These are phyloP conservation scores for Cataglyphis albicans DNA, from an alignment of 2,888 invertebrate species.

Conservation along the genomic window DNA sequence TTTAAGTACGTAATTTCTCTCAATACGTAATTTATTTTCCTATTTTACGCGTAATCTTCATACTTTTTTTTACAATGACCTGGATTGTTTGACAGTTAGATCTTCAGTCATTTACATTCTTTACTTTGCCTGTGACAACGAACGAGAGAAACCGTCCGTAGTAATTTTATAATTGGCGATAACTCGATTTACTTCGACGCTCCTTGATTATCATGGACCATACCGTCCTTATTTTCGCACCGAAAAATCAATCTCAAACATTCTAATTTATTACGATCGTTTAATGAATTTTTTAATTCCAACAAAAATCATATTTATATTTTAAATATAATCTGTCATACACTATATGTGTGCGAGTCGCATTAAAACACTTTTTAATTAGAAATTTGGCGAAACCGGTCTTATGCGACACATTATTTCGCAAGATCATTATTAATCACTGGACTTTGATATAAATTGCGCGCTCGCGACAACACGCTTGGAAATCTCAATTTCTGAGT, in stretches of 20 bases:
- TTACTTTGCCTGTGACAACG: constrained; percentile 21
- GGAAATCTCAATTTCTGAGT: constrained; percentile 27
- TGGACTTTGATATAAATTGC: neutral
- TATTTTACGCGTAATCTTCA: neutral
- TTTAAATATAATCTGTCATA: neutral
- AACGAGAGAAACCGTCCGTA: constrained; percentile 20
- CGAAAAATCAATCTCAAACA: neutral
- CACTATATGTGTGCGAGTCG: neutral
- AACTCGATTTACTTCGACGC: constrained; percentile 27
- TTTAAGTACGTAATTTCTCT: neutral
- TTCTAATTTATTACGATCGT: neutral
- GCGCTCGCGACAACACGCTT: neutral
- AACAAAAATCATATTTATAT: neutral
- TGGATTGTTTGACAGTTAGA: neutral
- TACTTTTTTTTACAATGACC: neutral
- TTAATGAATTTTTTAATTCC: neutral
- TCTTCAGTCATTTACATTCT: constrained; percentile 31
- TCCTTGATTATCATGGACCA: neutral
- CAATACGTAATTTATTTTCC: neutral
- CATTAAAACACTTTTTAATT: neutral
- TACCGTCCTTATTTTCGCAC: neutral
- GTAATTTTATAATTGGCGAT: constrained; percentile 30
- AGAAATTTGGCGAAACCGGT: neutral
- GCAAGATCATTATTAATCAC: neutral
- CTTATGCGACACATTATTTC: neutral